Conservation (phyloP, 2,888 invertebrate species). For the Stramonita haemastoma region DNA sequence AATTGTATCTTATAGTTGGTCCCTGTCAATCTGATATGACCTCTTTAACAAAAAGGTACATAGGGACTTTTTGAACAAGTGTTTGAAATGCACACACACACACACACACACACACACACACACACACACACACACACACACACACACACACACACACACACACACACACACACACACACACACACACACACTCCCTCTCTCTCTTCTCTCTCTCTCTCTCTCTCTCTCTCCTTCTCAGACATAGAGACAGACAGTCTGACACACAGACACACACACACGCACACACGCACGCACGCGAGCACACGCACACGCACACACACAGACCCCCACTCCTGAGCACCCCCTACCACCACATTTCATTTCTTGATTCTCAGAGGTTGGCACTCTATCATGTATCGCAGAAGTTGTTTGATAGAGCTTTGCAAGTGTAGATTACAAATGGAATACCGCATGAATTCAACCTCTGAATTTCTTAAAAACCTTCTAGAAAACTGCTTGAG, state of each 20-base stretch:
- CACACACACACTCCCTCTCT: too few relatives aligned
- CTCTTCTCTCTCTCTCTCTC: too few relatives aligned
- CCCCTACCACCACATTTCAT: too few relatives aligned
- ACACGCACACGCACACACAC: background rate
- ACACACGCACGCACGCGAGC: background rate
- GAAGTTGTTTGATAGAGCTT: background rate
- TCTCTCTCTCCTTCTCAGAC: too few relatives aligned
- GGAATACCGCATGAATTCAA: background rate
- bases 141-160: background rate
- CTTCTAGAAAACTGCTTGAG: too few relatives aligned
- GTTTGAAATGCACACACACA: background rate
- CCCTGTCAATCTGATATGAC: background rate
- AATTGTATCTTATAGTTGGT: background rate
- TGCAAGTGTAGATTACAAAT: background rate
- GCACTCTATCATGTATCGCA: background rate
- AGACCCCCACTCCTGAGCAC: background rate
- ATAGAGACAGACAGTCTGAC: too few relatives aligned
- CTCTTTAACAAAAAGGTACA: background rate
- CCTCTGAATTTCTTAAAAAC: background rate
- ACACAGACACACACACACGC: background rate
- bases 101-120: background rate
- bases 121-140: background rate
- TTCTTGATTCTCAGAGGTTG: background rate
- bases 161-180: conserved; percentile 1
- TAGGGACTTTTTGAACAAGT: background rate